Conservation (phyloP, 2,113 vertebrate species). For the Dasypus novemcinctus region DNA sequence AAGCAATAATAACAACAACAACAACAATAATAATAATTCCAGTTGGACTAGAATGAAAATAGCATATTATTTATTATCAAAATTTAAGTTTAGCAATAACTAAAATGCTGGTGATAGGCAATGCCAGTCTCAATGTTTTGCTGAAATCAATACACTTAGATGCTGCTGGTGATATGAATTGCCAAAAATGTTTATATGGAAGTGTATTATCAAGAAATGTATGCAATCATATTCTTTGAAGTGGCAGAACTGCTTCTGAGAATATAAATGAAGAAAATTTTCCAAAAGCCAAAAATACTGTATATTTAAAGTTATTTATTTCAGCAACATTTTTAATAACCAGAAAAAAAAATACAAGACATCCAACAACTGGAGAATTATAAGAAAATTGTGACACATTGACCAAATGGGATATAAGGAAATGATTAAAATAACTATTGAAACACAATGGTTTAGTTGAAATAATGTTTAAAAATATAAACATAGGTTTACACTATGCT, state of each 20-base stretch:
- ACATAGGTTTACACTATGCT: neutral
- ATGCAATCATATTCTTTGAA: neutral
- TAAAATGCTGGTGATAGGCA: neutral
- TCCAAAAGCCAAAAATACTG: neutral
- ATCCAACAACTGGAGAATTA: neutral
- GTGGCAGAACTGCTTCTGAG: neutral
- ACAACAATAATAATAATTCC: neutral
- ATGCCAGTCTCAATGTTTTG: neutral
- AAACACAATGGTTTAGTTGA: neutral
- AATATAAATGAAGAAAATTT: slow-evolving; percentile 17
- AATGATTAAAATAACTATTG: neutral
- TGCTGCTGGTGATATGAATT: neutral
- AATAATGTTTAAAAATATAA: neutral
- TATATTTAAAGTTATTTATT: neutral
- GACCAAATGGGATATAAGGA: neutral
- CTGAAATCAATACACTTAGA: neutral
- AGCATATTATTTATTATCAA: neutral
- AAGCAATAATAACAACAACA: neutral
- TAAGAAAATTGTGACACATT: neutral
- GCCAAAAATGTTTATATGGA: neutral
- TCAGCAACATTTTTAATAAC: neutral
- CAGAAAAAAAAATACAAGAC: neutral
- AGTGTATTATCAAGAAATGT: neutral
- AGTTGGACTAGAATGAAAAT: neutral
- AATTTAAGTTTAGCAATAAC: slow-evolving; percentile 23